These are phyloP conservation scores for Corythaeola cristata DNA, from an alignment of 2,113 vertebrate species.

Conservation along the genomic window DNA sequence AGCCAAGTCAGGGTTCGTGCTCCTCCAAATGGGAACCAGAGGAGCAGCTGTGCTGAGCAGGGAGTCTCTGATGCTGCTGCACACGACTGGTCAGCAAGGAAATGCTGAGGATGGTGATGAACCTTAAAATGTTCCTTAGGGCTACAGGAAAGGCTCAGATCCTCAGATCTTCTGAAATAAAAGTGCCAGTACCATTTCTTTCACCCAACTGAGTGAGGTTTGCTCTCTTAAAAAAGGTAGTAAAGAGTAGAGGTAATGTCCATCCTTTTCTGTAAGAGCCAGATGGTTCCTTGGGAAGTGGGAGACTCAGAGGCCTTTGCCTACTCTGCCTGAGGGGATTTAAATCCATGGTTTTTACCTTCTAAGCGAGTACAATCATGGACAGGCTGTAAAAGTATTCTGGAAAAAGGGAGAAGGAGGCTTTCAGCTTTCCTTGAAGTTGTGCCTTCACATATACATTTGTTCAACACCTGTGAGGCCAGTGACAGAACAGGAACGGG, in stretches of 20 bases:
- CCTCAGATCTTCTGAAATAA: not conserved
- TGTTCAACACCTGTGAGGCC: not conserved
- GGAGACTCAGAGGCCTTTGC: not conserved
- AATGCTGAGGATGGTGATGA: not conserved
- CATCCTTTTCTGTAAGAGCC: not conserved
- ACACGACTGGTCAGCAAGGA: not conserved
- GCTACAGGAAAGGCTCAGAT: not conserved
- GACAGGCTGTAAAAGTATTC: not conserved
- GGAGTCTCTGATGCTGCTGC: not conserved
- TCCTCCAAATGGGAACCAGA: not conserved
- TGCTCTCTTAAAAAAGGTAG: not conserved
- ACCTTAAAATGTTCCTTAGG: not conserved
- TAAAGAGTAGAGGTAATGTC: not conserved
- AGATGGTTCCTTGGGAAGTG: not conserved
- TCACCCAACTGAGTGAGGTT: not conserved
- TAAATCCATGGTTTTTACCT: not conserved
- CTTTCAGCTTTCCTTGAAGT: not conserved
- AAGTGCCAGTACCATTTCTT: not conserved
- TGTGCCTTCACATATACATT: not conserved
- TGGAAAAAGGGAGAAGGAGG: not conserved
- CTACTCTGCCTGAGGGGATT: not conserved
- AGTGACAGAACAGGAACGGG: not conserved
- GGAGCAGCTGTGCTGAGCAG: not conserved
- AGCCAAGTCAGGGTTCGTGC: not conserved
- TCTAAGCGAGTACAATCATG: not conserved